phyloP scores from a whole-genome alignment of 2,797 vertebrate species.

The Eurystomus glaucurus region DNA sequence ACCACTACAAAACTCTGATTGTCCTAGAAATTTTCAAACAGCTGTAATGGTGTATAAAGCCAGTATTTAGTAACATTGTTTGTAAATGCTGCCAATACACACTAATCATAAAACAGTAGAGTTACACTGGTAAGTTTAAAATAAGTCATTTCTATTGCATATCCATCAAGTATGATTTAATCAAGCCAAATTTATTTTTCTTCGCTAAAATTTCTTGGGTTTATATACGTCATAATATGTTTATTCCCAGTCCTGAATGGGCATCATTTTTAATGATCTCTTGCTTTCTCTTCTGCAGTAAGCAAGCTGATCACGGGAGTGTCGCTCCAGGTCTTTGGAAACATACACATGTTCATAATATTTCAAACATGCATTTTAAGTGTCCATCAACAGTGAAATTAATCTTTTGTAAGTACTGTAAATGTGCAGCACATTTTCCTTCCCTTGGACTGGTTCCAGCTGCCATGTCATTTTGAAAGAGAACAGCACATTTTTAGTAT shows the following conservation, averaged over 20 bases:
- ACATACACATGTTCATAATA: conserved; percentile 20
- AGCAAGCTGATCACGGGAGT: conserved; percentile 34
- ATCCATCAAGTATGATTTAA: conserved; percentile 22
- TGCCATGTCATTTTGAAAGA: conserved; percentile 68
- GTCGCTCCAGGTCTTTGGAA: conserved; percentile 43
- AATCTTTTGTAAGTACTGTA: conserved; percentile 78
- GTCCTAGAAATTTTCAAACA: conserved; percentile 67
- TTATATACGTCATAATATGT: background rate
- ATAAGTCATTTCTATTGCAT: conserved; percentile 28
- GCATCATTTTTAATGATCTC: conserved; percentile 8
- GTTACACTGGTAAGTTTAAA: conserved; percentile 56
- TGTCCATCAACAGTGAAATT: conserved; percentile 52
- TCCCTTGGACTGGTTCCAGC: conserved; percentile 73
- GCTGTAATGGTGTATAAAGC: conserved; percentile 66
- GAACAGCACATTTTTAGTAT: conserved; percentile 66
- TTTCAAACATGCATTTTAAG: conserved; percentile 61
- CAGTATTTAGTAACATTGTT: conserved; percentile 54
- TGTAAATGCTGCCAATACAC: conserved; percentile 71
- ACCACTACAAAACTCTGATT: conserved; percentile 69
- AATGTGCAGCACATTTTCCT: conserved; percentile 68
- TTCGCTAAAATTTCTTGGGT: conserved; percentile 27
- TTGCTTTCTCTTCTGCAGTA: conserved; percentile 46
- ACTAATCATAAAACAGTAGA: conserved; percentile 43
- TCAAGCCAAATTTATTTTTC: conserved; percentile 15
- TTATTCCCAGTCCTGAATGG: background rate